Evolutionary conservation across 2,797 vertebrate species (phyloP).

Genomic region (Falco naumanni): DNA sequence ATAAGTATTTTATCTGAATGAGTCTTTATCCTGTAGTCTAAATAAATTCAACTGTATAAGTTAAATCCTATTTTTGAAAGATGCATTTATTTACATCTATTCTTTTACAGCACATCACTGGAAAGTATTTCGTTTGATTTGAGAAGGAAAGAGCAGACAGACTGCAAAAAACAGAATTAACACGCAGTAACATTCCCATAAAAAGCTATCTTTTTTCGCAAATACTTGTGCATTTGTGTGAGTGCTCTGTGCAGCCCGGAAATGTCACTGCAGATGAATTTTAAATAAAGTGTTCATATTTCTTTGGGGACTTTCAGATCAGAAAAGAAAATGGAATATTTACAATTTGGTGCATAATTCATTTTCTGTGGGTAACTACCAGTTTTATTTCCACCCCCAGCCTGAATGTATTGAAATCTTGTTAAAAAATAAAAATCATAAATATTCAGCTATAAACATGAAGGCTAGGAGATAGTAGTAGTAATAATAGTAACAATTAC

Average conservation of each 20-base stretch:
- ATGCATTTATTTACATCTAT: slow-evolving; percentile 51
- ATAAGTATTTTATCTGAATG: slow-evolving; percentile 55
- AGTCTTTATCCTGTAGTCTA: slow-evolving; percentile 28
- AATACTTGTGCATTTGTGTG: slow-evolving; percentile 70
- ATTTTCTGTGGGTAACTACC: slow-evolving; percentile 73
- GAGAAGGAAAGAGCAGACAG: not conserved
- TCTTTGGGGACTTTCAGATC: slow-evolving; percentile 79
- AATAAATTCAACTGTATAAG: slow-evolving; percentile 47
- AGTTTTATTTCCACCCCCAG: slow-evolving; percentile 41
- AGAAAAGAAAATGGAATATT: slow-evolving; percentile 82
- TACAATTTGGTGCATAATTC: slow-evolving; percentile 82
- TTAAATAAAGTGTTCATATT: slow-evolving; percentile 80
- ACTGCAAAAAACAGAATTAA: slow-evolving; percentile 63
- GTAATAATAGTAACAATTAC: slow-evolving; percentile 46
- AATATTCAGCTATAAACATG: slow-evolving; percentile 54
- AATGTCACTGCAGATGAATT: slow-evolving; percentile 79
- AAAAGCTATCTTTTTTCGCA: slow-evolving; percentile 64
- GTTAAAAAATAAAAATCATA: slow-evolving; percentile 64
- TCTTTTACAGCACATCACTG: not conserved
- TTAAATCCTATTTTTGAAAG: slow-evolving; percentile 42
- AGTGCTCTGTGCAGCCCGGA: slow-evolving; percentile 66
- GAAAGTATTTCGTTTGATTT: slow-evolving; percentile 36
- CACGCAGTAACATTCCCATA: slow-evolving; percentile 47
- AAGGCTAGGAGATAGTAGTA: not conserved
- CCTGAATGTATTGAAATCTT: slow-evolving; percentile 55